Percentiles rank a stretch among this genome's conserved stretches.
Evolutionary conservation across 2,797 vertebrate species (phyloP).

Genomic region (Morus bassanus): DNA sequence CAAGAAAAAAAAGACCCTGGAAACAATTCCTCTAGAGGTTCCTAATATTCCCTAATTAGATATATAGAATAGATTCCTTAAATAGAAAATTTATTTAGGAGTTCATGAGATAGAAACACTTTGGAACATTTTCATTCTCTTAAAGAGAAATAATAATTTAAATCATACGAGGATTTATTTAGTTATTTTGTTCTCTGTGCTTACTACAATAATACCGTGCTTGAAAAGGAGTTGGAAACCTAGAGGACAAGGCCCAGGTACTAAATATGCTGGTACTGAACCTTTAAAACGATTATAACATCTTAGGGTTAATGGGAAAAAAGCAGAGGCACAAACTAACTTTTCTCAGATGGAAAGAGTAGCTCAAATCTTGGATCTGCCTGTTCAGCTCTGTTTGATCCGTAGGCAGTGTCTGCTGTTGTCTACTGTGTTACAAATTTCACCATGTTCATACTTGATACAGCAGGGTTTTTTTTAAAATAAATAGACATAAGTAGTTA

Average conservation of each 20-base stretch:
- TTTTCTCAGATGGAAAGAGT: background rate
- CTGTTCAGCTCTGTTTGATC: background rate
- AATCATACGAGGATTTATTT: background rate
- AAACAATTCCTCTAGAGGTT: background rate
- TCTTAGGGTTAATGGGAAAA: background rate
- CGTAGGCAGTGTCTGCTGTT: background rate
- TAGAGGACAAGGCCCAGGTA: background rate
- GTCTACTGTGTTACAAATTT: background rate
- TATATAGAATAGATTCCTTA: background rate
- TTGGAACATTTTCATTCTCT: background rate
- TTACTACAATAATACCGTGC: background rate
- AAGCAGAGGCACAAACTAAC: background rate
- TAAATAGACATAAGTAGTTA: background rate
- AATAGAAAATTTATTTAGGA: background rate
- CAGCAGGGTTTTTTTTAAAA: background rate
- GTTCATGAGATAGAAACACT: background rate
- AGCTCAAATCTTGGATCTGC: background rate
- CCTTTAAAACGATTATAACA: background rate
- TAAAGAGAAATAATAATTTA: background rate
- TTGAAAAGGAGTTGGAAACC: background rate
- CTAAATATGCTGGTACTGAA: background rate
- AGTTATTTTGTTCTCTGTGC: background rate
- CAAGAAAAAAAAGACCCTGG: background rate
- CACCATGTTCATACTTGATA: background rate
- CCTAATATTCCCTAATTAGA: background rate